Evolutionary conservation across 2,113 vertebrate species (phyloP), one percentile per base, ranked within the genome.

Genomic region (Callionymus lyra): DNA sequence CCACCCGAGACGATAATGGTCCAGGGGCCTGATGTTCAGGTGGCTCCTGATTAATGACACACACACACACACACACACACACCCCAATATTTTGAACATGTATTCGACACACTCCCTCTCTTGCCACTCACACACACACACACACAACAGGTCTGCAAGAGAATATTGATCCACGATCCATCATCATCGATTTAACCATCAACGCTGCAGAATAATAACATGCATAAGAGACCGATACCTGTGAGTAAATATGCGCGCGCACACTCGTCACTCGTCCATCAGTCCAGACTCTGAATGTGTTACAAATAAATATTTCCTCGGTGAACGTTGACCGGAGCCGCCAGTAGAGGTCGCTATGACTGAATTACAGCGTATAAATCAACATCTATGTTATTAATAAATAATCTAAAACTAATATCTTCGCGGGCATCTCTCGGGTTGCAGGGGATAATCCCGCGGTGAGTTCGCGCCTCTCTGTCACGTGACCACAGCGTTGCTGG

Each of bases 1-100:
- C 81, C 71, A 83, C 79, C 77, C 71, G 82, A 90, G 85, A 85
- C 75, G 82, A 83, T 89, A 89, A 90, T 86, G 85, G 80, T 84
- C 21, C 21, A 27, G 21, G 8, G 21, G 82, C 41, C 79, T 72
- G 77, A 74, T 81, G 65, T 70, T 69, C 71, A 80, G 78, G 72
- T 46, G 35, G 44, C 18, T 36, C 6, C 15, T 21, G 33, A 34
- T 48, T 47, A 43, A 65, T 34, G 21, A 41, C 49, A 53, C 44
- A 13, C 21, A 27, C 17, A 12, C 11, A 40, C 9, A 17, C 11
- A 40, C 2, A 40, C 10, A 34, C 10, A 34, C 33, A 34, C 38
- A 18, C 17, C 13, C 35, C 19, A 51, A 8, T 27, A 8, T 27
- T 27, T 27, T 27, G 21, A 27, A 27, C 8, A 27, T 27, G 8